Evolutionary conservation across 2,797 vertebrate species (phyloP).

Genomic region (Kryptolebias ocellatus): DNA sequence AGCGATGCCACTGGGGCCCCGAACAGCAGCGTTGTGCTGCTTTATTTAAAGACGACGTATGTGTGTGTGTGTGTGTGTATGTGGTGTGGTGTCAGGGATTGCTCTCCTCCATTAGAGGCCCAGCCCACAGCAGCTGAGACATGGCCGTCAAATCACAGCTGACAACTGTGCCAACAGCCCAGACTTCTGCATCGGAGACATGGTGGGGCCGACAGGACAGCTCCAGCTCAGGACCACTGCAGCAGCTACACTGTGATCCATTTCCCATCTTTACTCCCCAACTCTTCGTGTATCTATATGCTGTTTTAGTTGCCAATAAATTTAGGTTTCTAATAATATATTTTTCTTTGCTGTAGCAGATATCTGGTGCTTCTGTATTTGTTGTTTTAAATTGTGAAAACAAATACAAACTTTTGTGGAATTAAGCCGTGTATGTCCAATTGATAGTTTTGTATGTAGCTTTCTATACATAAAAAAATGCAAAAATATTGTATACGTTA

Average conservation of each 20-base stretch:
- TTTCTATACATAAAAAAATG: no score
- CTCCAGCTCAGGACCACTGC: slow-evolving; percentile 43
- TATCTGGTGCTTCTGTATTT: background rate
- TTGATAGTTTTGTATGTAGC: no score
- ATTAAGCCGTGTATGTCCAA: no score
- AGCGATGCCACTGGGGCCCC: slow-evolving; percentile 54
- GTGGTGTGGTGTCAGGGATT: slow-evolving; percentile 62
- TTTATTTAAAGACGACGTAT: slow-evolving; percentile 32
- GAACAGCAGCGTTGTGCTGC: slow-evolving; percentile 34
- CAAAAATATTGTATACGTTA: no score
- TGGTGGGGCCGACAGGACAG: slow-evolving; percentile 34
- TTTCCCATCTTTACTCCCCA: background rate
- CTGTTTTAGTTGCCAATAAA: background rate
- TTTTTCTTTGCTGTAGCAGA: background rate
- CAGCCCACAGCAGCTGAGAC: slow-evolving; percentile 89
- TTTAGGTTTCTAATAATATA: background rate
- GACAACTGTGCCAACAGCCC: slow-evolving; percentile 84
- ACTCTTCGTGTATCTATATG: background rate
- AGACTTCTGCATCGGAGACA: slow-evolving; percentile 41
- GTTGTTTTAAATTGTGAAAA: no score
- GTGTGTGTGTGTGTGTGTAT: slow-evolving; percentile 38
- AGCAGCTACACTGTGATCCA: slow-evolving; percentile 14
- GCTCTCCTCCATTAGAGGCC: slow-evolving; percentile 66
- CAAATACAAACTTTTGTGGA: no score
- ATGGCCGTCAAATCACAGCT: slow-evolving; percentile 75